A percentile compares a stretch with the other conserved stretches of the same genome.
phyloP scores from a whole-genome alignment of 2,797 vertebrate genomes.

The Tapera naevia region DNA sequence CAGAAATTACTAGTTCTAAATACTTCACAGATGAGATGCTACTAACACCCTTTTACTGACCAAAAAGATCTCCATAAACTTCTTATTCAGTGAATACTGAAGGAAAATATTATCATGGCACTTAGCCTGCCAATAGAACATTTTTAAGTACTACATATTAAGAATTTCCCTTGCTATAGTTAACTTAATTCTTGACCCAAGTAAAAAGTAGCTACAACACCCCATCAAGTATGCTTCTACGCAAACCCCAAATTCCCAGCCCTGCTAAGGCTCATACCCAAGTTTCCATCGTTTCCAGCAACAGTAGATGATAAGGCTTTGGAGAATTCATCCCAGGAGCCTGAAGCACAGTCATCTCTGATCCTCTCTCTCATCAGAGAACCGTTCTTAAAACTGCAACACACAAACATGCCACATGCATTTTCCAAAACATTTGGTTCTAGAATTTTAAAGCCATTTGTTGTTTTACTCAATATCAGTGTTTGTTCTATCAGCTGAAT shows the following conservation, averaged over 20 bases:
- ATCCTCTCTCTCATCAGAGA: constrained; percentile 91
- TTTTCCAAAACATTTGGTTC: not conserved
- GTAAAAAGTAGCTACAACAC: not conserved
- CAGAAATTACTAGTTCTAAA: not conserved
- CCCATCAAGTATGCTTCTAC: not conserved
- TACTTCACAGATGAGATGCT: not conserved
- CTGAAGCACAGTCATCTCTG: constrained; percentile 81
- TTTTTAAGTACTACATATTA: not conserved
- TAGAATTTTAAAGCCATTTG: not conserved
- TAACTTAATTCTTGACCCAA: not conserved
- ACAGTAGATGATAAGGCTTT: constrained; percentile 78
- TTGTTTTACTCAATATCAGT: not conserved
- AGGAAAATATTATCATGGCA: not conserved
- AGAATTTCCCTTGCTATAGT: not conserved
- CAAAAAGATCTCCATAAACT: not conserved
- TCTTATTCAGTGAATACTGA: not conserved
- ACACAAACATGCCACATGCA: not conserved
- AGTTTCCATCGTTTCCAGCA: constrained; percentile 87
- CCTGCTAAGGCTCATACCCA: constrained; percentile 77
- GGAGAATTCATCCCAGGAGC: constrained; percentile 91
- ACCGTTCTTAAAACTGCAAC: constrained; percentile 92
- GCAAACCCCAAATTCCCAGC: not conserved
- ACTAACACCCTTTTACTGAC: not conserved
- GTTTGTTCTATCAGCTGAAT: not conserved
- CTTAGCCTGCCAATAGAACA: not conserved